Percentiles rank a stretch among this genome's conserved stretches.
phyloP scores from a whole-genome alignment of 2,888 invertebrate genomes.

The Ormyrus thymus region DNA sequence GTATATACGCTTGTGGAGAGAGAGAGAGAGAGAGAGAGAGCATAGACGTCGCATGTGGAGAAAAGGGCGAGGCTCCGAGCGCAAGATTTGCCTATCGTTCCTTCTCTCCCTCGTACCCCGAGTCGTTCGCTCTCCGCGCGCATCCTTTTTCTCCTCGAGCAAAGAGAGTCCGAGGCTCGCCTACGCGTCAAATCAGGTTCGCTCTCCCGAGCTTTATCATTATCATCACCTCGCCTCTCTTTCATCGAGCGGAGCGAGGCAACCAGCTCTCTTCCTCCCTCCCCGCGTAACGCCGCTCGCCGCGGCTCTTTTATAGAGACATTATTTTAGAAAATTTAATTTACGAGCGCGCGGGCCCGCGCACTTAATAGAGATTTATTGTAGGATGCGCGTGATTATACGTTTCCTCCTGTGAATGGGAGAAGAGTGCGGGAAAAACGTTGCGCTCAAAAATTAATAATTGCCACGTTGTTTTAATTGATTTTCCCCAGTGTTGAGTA shows the following conservation, averaged over 20 bases:
- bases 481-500: not conserved
- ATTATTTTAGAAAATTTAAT: constrained; percentile 44
- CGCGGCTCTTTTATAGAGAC: constrained; percentile 37
- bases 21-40: constrained; percentile 39
- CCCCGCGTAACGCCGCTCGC: not conserved
- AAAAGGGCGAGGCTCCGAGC: constrained; percentile 66
- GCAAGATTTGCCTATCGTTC: constrained; percentile 58
- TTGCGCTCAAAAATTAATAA: not conserved
- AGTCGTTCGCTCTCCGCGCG: constrained; percentile 59
- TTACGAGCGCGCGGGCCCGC: constrained; percentile 22
- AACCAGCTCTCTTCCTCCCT: not conserved
- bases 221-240: constrained; percentile 58
- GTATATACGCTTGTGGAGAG: constrained; percentile 57
- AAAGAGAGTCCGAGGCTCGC: constrained; percentile 58
- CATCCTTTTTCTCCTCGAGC: not conserved
- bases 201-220: constrained; percentile 69
- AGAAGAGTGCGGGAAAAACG: constrained; percentile 15
- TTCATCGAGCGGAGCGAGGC: constrained; percentile 3
- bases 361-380: constrained; percentile 49
- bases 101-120: constrained; percentile 12
- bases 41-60: constrained; percentile 4
- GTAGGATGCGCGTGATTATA: constrained; percentile 43
- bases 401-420: constrained; percentile 19
- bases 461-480: constrained; percentile 18
- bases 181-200: constrained; percentile 70